Evolutionary conservation across 35 echinoderm and acorn worm species (phyloP).

Genomic region (Strongylocentrotus purpuratus): DNA sequence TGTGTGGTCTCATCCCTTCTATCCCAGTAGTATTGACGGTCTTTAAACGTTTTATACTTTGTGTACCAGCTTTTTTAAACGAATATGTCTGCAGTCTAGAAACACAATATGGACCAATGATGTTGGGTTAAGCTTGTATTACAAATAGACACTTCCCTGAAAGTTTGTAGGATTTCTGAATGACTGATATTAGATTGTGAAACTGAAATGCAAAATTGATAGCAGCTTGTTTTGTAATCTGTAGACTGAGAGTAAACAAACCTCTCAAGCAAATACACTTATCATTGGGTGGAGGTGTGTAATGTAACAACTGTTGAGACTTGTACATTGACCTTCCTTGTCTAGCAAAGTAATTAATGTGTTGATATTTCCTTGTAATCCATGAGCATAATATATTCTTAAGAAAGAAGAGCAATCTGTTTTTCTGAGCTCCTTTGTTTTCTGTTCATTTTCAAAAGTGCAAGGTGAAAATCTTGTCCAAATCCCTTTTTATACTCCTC

Average conservation of each 20-base stretch:
- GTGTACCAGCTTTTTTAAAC: not conserved
- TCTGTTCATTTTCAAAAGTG: too few relatives aligned
- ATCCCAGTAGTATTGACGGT: too few relatives aligned
- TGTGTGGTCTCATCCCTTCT: too few relatives aligned
- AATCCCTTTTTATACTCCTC: too few relatives aligned
- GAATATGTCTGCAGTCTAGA: not conserved
- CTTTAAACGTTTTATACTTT: not conserved
- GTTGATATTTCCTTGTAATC: not conserved
- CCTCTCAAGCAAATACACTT: not conserved
- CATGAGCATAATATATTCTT: too few relatives aligned
- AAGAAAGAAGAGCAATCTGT: too few relatives aligned
- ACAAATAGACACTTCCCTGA: not conserved
- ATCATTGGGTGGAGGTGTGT: not conserved
- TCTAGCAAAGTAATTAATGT: not conserved
- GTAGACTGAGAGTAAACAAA: not conserved
- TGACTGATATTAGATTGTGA: not conserved
- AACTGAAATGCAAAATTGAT: not conserved
- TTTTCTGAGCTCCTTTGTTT: too few relatives aligned
- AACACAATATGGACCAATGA: not conserved
- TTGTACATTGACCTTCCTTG: not conserved
- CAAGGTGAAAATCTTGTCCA: too few relatives aligned
- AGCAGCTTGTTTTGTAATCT: not conserved
- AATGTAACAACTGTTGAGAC: not conserved
- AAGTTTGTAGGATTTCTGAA: not conserved
- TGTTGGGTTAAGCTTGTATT: not conserved